phyloP scores from a whole-genome alignment of 1,140 invertebrate genomes.

The Musca domestica region DNA sequence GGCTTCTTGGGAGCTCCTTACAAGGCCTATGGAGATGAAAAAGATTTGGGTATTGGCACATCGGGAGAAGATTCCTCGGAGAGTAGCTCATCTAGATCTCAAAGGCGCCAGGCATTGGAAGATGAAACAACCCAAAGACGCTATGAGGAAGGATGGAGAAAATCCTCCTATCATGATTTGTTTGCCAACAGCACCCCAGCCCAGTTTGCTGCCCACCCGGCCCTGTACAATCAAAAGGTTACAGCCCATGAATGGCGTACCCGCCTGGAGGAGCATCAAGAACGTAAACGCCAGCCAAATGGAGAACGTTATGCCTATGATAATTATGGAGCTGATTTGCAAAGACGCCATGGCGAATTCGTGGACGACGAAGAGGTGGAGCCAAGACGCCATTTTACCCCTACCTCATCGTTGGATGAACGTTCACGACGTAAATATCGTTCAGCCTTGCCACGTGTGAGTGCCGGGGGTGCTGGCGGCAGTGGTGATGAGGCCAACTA shows the following conservation, averaged over 20 bases:
- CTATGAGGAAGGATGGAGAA: slow-evolving; percentile 70
- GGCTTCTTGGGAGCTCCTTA: slow-evolving; percentile 58
- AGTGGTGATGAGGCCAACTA: slow-evolving; percentile 45
- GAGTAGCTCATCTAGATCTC: slow-evolving; percentile 69
- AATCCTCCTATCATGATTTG: slow-evolving; percentile 56
- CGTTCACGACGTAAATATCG: slow-evolving; percentile 35
- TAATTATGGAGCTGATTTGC: slow-evolving; percentile 34
- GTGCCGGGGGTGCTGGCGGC: slow-evolving; percentile 24
- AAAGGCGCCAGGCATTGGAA: slow-evolving; percentile 59
- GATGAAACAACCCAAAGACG: slow-evolving; percentile 59
- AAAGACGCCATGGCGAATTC: slow-evolving; percentile 37
- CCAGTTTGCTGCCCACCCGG: slow-evolving; percentile 44
- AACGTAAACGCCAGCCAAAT: slow-evolving; percentile 27
- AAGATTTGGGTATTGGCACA: slow-evolving; percentile 82
- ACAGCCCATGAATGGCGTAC: slow-evolving; percentile 48
- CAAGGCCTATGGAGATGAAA: slow-evolving; percentile 67
- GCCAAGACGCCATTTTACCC: slow-evolving; percentile 30
- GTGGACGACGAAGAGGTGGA: slow-evolving; percentile 42
- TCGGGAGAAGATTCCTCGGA: slow-evolving; percentile 78
- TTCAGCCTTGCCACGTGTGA: background rate
- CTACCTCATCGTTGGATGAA: slow-evolving; percentile 44
- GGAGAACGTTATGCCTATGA: slow-evolving; percentile 33
- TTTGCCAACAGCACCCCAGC: slow-evolving; percentile 27
- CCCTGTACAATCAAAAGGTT: slow-evolving; percentile 49
- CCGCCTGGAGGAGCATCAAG: slow-evolving; percentile 43